phyloP scores from a whole-genome alignment of 53 echinoderm and acorn worm genomes.

The Astropecten irregularis region DNA sequence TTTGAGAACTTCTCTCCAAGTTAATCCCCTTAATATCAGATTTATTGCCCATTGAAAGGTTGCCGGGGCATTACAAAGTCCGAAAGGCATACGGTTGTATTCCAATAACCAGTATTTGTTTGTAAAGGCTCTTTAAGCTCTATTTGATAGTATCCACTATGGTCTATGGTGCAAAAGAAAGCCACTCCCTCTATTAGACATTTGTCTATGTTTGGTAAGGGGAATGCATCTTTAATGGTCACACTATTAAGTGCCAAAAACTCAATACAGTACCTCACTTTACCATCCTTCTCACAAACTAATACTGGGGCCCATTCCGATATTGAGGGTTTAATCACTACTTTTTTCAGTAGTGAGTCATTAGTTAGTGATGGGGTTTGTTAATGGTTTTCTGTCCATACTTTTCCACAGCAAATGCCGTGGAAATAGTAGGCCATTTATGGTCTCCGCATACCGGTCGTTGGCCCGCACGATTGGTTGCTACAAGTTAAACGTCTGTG shows the following conservation, averaged over 20 bases:
- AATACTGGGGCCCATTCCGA: slow-evolving; percentile 15
- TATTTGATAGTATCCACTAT: slow-evolving; percentile 63
- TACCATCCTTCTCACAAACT: background rate
- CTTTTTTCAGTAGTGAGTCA: background rate
- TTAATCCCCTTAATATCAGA: no score
- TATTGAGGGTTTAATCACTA: slow-evolving; percentile 7
- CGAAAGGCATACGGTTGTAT: slow-evolving; percentile 18
- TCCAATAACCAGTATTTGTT: slow-evolving; percentile 12
- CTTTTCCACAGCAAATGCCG: background rate
- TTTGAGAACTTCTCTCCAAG: no score
- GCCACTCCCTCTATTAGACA: slow-evolving; percentile 57
- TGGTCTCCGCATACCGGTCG: background rate
- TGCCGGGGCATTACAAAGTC: no score
- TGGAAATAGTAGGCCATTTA: background rate
- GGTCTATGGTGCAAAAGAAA: slow-evolving; percentile 59
- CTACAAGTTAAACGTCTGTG: background rate
- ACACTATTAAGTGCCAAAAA: slow-evolving; percentile 57
- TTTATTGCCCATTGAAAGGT: no score
- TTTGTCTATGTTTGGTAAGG: slow-evolving; percentile 66
- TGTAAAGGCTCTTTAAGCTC: slow-evolving; percentile 40
- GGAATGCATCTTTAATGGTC: no score
- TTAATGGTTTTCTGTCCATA: no score
- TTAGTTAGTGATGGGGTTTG: background rate
- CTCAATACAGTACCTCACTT: slow-evolving; percentile 5
- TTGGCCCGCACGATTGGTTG: slow-evolving; percentile 24